Percentiles rank a stretch among this genome's conserved stretches.
Evolutionary conservation across 2,113 vertebrate genomes (phyloP).

Genomic region (Arothron firmamentum): DNA sequence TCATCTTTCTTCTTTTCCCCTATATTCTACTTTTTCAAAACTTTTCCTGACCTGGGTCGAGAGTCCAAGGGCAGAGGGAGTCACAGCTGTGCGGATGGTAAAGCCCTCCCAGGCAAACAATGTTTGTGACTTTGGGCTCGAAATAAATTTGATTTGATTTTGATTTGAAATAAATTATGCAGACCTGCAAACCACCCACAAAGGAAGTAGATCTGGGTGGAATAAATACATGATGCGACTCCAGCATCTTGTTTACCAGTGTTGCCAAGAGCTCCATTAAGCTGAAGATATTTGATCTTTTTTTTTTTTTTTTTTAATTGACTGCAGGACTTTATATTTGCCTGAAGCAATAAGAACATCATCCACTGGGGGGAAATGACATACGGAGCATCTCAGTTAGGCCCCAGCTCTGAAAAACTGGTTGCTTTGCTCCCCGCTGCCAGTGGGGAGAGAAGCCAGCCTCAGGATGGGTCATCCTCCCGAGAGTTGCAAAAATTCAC

Average conservation of each 20-base stretch:
- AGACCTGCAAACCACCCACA: no score
- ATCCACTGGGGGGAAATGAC: neutral
- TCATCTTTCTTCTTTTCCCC: no score
- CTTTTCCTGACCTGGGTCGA: no score
- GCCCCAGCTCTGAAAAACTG: conserved; percentile 28
- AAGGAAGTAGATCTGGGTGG: conserved; percentile 21
- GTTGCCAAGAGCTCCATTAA: conserved; percentile 13
- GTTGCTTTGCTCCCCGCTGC: conserved; percentile 49
- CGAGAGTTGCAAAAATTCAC: conserved; percentile 63
- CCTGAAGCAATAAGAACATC: neutral
- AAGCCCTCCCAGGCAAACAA: neutral
- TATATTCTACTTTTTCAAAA: no score
- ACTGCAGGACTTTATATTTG: neutral
- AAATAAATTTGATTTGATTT: no score
- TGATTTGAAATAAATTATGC: no score
- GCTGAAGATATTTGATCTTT: neutral
- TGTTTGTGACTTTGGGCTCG: no score
- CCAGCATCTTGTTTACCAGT: conserved; percentile 28
- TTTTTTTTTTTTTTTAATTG: neutral
- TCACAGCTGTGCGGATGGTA: neutral
- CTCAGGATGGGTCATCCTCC: conserved; percentile 58
- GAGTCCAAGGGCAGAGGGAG: no score
- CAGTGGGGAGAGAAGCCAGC: conserved; percentile 68
- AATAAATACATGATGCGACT: conserved; percentile 39
- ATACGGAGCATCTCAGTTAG: conserved; percentile 19